Evolutionary conservation across 2,888 invertebrate species (phyloP).

Genomic region (Tenthredo distinguenda): DNA sequence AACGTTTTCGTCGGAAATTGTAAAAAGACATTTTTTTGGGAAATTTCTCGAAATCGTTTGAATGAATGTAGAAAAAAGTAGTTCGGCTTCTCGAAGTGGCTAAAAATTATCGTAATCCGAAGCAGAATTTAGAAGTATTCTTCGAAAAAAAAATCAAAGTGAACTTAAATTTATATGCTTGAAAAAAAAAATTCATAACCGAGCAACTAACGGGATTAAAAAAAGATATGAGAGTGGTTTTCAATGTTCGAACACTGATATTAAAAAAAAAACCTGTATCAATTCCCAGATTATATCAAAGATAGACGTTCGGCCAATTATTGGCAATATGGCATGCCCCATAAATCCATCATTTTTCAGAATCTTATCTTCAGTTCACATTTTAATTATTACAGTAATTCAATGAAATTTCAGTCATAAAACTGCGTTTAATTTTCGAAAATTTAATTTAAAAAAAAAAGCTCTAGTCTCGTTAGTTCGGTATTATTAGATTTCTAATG

Average conservation of each 20-base stretch:
- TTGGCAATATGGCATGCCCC: not conserved
- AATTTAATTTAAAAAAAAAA: too few relatives aligned
- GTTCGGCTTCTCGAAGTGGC: too few relatives aligned
- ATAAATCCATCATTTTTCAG: not conserved
- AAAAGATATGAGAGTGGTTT: not conserved
- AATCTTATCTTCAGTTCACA: not conserved
- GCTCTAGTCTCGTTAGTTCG: too few relatives aligned
- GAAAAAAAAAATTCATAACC: not conserved
- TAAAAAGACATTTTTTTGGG: not conserved
- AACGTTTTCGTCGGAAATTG: not conserved
- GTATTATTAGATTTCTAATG: not conserved
- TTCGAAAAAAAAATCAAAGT: not conserved
- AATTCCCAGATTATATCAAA: not conserved
- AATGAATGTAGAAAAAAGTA: not conserved
- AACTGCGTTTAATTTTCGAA: not conserved
- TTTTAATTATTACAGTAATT: not conserved
- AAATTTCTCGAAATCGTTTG: not conserved
- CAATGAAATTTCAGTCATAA: not conserved
- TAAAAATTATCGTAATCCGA: too few relatives aligned
- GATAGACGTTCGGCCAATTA: not conserved
- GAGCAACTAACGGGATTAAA: not conserved
- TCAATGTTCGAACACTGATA: not conserved
- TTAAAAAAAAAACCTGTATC: not conserved
- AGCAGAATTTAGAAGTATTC: not conserved
- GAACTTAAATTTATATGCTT: not conserved